Evolutionary conservation across 2,888 invertebrate genomes (phyloP).

Genomic region (Smittia aterrima): DNA sequence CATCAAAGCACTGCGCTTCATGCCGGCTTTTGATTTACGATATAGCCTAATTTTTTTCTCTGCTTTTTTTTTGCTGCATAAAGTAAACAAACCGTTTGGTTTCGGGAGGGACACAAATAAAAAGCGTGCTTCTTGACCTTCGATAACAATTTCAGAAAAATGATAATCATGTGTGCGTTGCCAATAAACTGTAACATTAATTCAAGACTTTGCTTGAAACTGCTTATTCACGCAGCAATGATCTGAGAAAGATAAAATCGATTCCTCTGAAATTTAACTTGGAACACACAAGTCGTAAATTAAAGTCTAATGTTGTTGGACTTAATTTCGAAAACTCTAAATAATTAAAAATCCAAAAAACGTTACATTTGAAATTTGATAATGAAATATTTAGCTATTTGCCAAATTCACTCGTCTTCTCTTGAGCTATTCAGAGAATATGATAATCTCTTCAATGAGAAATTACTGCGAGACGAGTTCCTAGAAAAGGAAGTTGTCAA

Average conservation of each 20-base stretch:
- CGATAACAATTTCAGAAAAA: conserved; percentile 41
- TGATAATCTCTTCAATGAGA: too few relatives aligned
- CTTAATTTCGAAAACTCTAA: too few relatives aligned
- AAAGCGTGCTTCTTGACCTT: conserved; percentile 40
- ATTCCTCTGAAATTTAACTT: too few relatives aligned
- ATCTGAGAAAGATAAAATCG: not conserved
- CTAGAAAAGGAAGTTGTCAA: too few relatives aligned
- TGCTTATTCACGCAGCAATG: not conserved
- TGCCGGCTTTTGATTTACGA: conserved; percentile 35
- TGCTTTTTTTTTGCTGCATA: not conserved
- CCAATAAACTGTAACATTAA: conserved; percentile 25
- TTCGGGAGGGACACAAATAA: conserved; percentile 34
- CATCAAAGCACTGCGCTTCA: not conserved
- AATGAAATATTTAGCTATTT: too few relatives aligned
- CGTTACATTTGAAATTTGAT: too few relatives aligned
- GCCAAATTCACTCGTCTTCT: too few relatives aligned
- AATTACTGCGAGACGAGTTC: too few relatives aligned
- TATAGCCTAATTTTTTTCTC: conserved; percentile 35
- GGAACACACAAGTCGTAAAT: too few relatives aligned
- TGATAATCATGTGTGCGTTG: conserved; percentile 38
- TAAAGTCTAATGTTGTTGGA: too few relatives aligned
- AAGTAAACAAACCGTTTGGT: conserved; percentile 7
- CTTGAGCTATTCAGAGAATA: too few relatives aligned
- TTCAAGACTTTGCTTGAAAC: not conserved
- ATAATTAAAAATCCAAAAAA: too few relatives aligned